Evolutionary conservation across 1,140 invertebrate genomes (phyloP).

Genomic region (Cyclina sinensis): DNA sequence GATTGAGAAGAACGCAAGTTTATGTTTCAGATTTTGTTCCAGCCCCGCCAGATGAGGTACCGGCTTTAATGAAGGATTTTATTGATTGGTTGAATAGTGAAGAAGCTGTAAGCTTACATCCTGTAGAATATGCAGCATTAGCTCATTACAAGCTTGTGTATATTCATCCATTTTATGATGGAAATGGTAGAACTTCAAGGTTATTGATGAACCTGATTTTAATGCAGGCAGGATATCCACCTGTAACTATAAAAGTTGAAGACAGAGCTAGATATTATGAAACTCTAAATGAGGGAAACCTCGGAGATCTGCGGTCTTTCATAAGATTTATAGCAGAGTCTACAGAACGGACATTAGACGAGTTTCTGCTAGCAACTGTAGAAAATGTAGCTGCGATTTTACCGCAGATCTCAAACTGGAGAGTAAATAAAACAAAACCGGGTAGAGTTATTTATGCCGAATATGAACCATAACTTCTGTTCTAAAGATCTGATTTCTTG

Average conservation of each 20-base stretch:
- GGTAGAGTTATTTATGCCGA: constrained; percentile 52
- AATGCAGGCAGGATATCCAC: constrained; percentile 99
- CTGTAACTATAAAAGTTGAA: constrained; percentile 97
- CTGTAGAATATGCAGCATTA: constrained; percentile 94
- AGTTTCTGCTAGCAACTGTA: constrained; percentile 89
- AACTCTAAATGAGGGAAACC: constrained; percentile 95
- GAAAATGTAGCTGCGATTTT: constrained; percentile 71
- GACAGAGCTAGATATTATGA: constrained; percentile 93
- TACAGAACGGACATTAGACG: constrained; percentile 96
- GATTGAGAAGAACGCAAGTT: constrained; percentile 89
- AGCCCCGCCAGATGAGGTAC: constrained; percentile 93
- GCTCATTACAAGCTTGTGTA: constrained; percentile 98
- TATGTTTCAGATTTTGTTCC: constrained; percentile 97
- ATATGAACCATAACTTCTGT: neutral
- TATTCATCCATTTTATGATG: constrained; percentile 93
- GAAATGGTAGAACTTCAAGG: constrained; percentile 97
- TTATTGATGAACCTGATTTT: constrained; percentile 98
- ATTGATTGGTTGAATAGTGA: constrained; percentile 96
- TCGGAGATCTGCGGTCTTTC: constrained; percentile 91
- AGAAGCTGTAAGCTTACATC: constrained; percentile 90
- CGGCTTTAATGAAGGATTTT: constrained; percentile 94
- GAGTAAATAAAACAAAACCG: constrained; percentile 35
- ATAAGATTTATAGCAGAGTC: constrained; percentile 98
- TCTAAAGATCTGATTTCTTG: neutral
- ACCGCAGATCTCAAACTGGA: constrained; percentile 52